Base-by-base conservation (phyloP, 1,140 invertebrate genomes). In the Drosophila ambigua region DNA sequence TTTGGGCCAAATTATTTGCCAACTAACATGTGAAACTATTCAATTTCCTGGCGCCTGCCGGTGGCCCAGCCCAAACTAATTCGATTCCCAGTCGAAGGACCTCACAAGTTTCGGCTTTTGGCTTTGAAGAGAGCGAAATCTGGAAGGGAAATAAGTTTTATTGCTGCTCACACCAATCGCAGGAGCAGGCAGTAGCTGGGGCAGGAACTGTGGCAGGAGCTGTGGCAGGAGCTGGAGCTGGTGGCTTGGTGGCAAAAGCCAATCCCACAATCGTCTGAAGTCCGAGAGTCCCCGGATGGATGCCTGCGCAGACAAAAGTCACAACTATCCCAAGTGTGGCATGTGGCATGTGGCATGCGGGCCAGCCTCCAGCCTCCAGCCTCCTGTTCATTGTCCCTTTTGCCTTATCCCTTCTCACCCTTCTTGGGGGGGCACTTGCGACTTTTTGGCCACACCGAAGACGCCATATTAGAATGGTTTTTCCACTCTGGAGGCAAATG, bases 21-120 rank as follows among this genome's bases (percentile, higher is more conserved):
- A 79, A 88, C 78, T 78, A 72, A 72, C 74, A 88, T 83, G 79
- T 88, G 72, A 74, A 88, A 88, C 83, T 88, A 88, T 88, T 83
- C 79, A 88, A 83, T 89, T 88, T 88, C 68, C 83, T 82, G 73
- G 13, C n/a, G 26, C 46, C 66, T 48, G 55, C 20, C 54, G 28
- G 46, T 23, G 23, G 23, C 41, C 46, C 64, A 44, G 57, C 51
- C 41, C 26, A 54, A 76, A 74, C 61, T 71, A 77, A 71, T 87
- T 80, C 82, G 81, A 81, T 81, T 85, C 72, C 57, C 45, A 46
- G 16, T 39, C 58, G 44, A 66, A 59, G 28, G 11, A 15, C 52
- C 28, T 28, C 4, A 5, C 35, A 39, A 39, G 35, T 39, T 39
- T 39, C 35, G 4, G 35, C 31, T 35, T 31, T 31, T 6, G 6